Conservation (phyloP, 2,888 invertebrate genomes). For the Drosophila acutilabella region DNA sequence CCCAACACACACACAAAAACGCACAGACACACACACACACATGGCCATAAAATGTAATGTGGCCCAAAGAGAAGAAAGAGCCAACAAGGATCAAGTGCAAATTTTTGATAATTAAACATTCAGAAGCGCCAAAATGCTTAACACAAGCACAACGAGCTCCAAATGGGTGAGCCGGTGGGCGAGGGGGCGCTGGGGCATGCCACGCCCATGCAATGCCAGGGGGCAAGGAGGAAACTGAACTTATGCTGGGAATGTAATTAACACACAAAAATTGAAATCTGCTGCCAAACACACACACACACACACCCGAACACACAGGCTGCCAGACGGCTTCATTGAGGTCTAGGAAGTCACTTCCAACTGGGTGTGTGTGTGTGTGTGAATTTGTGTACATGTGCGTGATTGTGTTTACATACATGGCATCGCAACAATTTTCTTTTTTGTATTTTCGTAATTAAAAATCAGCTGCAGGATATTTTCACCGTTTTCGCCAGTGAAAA, state of each 20-base stretch:
- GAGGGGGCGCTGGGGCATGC: constrained; percentile 18
- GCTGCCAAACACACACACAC: constrained; percentile 59
- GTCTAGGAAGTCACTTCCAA: constrained; percentile 55
- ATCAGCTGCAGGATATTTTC: constrained; percentile 78
- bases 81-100: constrained; percentile 74
- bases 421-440: constrained; percentile 72
- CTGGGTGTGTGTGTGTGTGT: constrained; percentile 13
- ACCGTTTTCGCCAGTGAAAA: constrained; percentile 57
- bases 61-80: constrained; percentile 48
- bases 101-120: constrained; percentile 79
- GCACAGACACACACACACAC: constrained; percentile 21
- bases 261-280: constrained; percentile 79
- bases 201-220: constrained; percentile 60
- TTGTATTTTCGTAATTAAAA: constrained; percentile 77
- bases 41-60: constrained; percentile 55
- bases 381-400: constrained; percentile 16
- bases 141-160: constrained; percentile 58
- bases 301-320: constrained; percentile 15
- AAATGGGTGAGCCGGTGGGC: constrained; percentile 9
- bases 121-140: constrained; percentile 78
- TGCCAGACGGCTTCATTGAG: constrained; percentile 71
- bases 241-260: constrained; percentile 76
- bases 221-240: constrained; percentile 50
- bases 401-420: constrained; percentile 65
- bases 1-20: constrained; percentile 37